phyloP scores from a whole-genome alignment of 2,113 vertebrate species.

The Ifrita kowaldi region DNA sequence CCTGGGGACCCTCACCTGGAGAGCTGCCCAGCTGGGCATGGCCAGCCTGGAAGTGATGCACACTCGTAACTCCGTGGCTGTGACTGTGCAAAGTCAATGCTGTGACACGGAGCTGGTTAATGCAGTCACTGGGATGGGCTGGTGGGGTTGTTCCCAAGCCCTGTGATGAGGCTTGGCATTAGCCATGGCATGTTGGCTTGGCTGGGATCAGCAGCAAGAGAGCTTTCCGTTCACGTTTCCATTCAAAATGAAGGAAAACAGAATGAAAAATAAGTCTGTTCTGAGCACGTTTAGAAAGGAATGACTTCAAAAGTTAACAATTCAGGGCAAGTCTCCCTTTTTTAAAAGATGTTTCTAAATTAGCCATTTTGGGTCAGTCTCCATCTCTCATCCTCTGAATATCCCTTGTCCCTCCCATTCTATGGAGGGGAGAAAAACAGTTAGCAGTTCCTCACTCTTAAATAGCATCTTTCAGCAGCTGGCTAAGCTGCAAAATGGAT shows the following conservation, averaged over 20 bases:
- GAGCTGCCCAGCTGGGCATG: accelerated
- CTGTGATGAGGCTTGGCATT: accelerated
- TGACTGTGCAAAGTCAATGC: accelerated
- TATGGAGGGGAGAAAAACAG: not conserved
- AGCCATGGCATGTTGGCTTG: accelerated
- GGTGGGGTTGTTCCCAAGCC: not conserved
- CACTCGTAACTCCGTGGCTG: not conserved
- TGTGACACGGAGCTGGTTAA: not conserved
- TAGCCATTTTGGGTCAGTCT: not conserved
- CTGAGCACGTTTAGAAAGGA: not conserved
- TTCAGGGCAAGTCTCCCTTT: not conserved
- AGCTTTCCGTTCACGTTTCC: accelerated
- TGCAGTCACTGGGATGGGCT: accelerated
- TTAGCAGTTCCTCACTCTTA: not conserved
- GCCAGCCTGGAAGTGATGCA: not conserved
- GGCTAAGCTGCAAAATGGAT: not conserved
- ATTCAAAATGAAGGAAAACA: not conserved
- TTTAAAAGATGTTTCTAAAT: not conserved
- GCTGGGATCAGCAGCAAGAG: not conserved
- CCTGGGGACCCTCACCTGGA: not conserved
- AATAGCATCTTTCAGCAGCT: not conserved
- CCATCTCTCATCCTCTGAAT: not conserved
- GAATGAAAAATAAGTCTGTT: not conserved
- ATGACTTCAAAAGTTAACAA: not conserved
- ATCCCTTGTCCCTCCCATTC: not conserved